Percentiles rank a stretch among this genome's conserved stretches.
Conservation (phyloP, 2,113 vertebrate species). For the Pachypanchax playfairii region DNA sequence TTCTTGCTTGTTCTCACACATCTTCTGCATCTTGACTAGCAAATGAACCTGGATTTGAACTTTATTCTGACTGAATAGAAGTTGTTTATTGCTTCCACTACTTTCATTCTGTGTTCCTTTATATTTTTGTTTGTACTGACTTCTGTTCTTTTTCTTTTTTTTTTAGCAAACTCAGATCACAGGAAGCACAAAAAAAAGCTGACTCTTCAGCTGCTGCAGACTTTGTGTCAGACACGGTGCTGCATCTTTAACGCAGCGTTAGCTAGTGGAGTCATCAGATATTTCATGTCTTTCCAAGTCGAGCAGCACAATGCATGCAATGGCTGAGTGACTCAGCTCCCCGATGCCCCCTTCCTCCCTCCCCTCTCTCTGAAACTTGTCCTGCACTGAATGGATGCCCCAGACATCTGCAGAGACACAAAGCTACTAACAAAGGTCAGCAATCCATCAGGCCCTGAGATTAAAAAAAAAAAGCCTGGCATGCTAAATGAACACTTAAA, state of each 20-base stretch:
- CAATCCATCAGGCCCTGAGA: constrained; percentile 49
- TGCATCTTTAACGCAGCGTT: constrained; percentile 72
- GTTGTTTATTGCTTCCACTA: constrained; percentile 26
- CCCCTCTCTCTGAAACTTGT: constrained; percentile 34
- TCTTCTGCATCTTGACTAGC: not conserved
- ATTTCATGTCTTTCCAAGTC: constrained; percentile 67
- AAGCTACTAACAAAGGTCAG: constrained; percentile 66
- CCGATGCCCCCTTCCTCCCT: constrained; percentile 22
- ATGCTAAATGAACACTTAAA: constrained; percentile 36
- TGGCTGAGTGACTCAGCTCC: constrained; percentile 45
- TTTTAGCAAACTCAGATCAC: constrained; percentile 47
- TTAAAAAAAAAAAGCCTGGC: constrained; percentile 12
- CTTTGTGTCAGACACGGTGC: constrained; percentile 50
- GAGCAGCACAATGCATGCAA: constrained; percentile 51
- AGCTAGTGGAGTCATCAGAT: constrained; percentile 70
- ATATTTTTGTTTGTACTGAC: too few relatives aligned
- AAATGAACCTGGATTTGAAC: constrained; percentile 12
- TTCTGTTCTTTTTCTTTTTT: constrained; percentile 24
- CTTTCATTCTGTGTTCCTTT: not conserved
- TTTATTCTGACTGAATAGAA: not conserved
- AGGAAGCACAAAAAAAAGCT: constrained; percentile 44
- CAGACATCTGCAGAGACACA: constrained; percentile 53
- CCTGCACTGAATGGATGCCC: constrained; percentile 35
- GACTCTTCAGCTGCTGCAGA: constrained; percentile 46
- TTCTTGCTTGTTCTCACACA: not conserved